Base-by-base conservation (phyloP, 2,888 invertebrate species). In the Trachelus iudaicus region DNA sequence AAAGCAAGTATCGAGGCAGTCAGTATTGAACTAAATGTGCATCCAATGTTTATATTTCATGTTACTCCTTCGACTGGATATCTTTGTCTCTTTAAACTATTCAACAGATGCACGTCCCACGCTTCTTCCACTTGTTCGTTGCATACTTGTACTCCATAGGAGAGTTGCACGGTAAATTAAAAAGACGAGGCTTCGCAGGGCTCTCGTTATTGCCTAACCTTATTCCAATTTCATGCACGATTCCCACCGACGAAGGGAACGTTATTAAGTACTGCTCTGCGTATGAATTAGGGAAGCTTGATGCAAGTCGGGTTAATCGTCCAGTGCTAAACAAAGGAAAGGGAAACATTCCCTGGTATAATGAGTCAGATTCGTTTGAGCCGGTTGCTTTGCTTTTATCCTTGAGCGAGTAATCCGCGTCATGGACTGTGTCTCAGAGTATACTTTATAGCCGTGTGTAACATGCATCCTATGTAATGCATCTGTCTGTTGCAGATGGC, bases 401-500 rank as follows among this genome's bases (percentile, higher is more conserved):
- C 56, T 56, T 56, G 56, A 56, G 56, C 56, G 23, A 56, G 56
- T 56, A 56, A 56, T 56, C 56, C 23, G 56, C 56, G 56, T 23
- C 23, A 23, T 56, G 56, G 56, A 56, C 2, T 23, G 2, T 2
- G 56, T 56, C 56, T 23, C 56, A 9, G 56, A 56, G 23, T 56
- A 56, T 56, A 23, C 23, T 56, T 56, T 56, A 23, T 15, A 56
- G 23, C 23, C 23, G 56, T 9, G 56, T 56, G 23, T 56, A 9
- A 56, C 56, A 56, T 56, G 56, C 56, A 56, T 56, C 56, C 23
- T 23, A 31, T 71, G 71, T 34, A 30, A 11, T 74, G 68, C n/a
- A 34, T 30, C n/a, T 73, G 73, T 85, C 86, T 77, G n/a, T 87
- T 88, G 15, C 88, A 93, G 93, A 97, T 87, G 97, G 97, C 1